These are phyloP conservation scores for Platycercus adscitus DNA, from an alignment of 2,113 vertebrate species.

Conservation along the genomic window DNA sequence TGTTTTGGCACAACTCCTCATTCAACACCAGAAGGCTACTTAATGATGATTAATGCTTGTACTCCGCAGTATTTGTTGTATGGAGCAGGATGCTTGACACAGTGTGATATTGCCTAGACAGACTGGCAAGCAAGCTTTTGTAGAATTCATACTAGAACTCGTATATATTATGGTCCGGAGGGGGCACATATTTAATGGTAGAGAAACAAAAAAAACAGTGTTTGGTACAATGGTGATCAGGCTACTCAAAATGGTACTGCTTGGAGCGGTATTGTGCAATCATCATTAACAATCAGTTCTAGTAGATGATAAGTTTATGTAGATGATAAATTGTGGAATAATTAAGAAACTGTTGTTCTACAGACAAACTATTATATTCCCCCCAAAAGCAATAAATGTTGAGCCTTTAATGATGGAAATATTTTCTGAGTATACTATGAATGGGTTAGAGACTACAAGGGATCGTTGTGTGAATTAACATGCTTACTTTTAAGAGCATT, in stretches of 20 bases:
- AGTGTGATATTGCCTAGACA: background rate
- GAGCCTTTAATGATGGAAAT: background rate
- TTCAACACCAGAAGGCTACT: background rate
- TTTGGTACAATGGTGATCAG: background rate
- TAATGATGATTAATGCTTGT: background rate
- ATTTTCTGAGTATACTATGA: background rate
- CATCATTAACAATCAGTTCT: background rate
- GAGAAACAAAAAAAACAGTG: background rate
- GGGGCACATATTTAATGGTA: background rate
- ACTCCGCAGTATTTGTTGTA: background rate
- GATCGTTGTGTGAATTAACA: background rate
- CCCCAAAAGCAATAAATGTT: background rate
- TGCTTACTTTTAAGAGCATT: background rate
- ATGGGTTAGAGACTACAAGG: background rate
- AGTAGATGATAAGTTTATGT: too few relatives aligned
- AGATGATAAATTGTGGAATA: background rate
- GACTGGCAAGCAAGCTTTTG: background rate
- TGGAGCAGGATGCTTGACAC: accelerated
- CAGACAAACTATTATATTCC: background rate
- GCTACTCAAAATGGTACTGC: background rate
- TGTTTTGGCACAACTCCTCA: background rate
- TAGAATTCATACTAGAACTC: background rate
- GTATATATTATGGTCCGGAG: accelerated
- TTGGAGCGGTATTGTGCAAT: background rate
- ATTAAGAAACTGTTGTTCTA: constrained; percentile 8